Base-by-base conservation (phyloP, 64 coral and sea anemone species). In the Pocillopora verrucosa region DNA sequence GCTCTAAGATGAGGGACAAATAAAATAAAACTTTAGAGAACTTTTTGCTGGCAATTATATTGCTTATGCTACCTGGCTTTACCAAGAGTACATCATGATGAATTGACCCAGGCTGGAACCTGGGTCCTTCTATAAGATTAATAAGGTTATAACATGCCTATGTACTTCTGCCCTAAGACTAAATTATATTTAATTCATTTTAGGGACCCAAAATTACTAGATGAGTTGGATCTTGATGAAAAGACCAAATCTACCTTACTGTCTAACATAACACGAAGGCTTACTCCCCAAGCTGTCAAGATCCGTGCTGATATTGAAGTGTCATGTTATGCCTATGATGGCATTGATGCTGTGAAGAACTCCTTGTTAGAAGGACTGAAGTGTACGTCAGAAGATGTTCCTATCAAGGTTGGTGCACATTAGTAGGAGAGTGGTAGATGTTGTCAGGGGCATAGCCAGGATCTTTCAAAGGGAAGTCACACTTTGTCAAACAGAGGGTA, bases 241-340 rank as follows among this genome's bases (percentile, higher is more conserved):
- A 87, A 91, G 51, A 99, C 94, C 38, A 99, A 88, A 88, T 76
- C 92, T 58, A 95, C 94, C 58, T 85, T 99, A 10, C 60, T 95
- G 36, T 80, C 64, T 16, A 99, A 99, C 80, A 99, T 99, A 60
- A 90, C 74, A 25, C 91, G 94, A 74, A 90, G 97, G 35, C 89
- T 99, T 6, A 99, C 94, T 37, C 97, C 97, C 2, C 97, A 99
- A 89, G 97, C 97, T 83, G 97, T 99, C 10, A 99, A 99, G 80
- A 90, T 95, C 62, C 79, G 97, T 73, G 97, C 97, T 74, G 97
- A 99, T 82, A 70, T 99, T 16, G 94, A 99, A 76, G 97, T 99
- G 16, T 86, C 97, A 0, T 99, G 97, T 86, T 99, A 95, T 91
- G 94, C 90, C n/a, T 95, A 99, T 91, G 97, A 99, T 25, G 97